Conservation (phyloP, 1,140 invertebrate species). For the Drosophila suzukii region DNA sequence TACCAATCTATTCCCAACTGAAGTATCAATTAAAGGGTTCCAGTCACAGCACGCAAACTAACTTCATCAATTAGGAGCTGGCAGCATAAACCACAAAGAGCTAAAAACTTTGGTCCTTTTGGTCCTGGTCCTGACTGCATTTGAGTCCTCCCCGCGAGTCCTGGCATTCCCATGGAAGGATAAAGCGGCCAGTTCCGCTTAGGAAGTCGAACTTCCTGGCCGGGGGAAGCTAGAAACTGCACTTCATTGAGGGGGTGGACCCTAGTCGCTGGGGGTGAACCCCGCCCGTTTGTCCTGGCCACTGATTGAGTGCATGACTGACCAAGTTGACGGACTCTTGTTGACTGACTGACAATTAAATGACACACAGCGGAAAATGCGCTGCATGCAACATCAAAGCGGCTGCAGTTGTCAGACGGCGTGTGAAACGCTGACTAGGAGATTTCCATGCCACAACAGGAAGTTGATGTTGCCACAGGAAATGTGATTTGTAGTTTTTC, state of each 20-base stretch:
- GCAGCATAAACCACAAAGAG: constrained; percentile 37
- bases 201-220: constrained; percentile 75
- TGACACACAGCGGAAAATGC: constrained; percentile 78
- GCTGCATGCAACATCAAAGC: constrained; percentile 78
- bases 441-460: constrained; percentile 68
- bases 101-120: constrained; percentile 13
- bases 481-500: constrained; percentile 79
- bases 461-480: constrained; percentile 74
- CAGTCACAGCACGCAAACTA: constrained; percentile 37
- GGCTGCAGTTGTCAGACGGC: constrained; percentile 62
- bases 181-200: constrained; percentile 69
- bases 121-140: constrained; percentile 9
- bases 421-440: constrained; percentile 75
- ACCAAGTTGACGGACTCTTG: constrained; percentile 60
- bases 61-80: constrained; percentile 44
- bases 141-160: constrained; percentile 13
- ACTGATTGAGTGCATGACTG: constrained; percentile 80
- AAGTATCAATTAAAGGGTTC: constrained; percentile 40
- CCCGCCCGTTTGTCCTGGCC: constrained; percentile 42
- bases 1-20: constrained; percentile 32
- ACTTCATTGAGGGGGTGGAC: constrained; percentile 31
- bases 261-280: constrained; percentile 33
- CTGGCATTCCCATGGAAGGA: constrained; percentile 70
- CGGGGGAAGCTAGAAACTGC: constrained; percentile 22
- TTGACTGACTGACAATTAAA: constrained; percentile 63